Conservation (phyloP, 30 jellyfish, hydroid and myxozoan species). For the Aurelia sp. region DNA sequence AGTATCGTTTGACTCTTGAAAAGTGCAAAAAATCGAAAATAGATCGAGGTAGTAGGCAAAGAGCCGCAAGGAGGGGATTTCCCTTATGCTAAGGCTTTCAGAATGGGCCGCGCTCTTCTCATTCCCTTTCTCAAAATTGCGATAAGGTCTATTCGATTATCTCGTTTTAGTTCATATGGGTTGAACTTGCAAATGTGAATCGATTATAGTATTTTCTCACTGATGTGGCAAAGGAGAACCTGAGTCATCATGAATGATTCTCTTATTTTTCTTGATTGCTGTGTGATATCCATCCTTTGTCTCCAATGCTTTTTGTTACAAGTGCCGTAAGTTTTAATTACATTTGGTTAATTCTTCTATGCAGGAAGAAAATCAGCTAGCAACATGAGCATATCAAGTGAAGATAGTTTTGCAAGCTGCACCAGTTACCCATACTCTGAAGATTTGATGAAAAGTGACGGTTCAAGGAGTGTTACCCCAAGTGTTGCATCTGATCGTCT, state of each 20-base stretch:
- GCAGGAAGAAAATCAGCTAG: constrained; percentile 42
- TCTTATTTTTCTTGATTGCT: neutral
- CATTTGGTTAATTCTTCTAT: neutral
- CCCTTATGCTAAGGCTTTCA: too few species aligned
- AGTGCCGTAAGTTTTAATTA: neutral
- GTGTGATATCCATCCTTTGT: neutral
- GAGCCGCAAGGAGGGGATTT: too few species aligned
- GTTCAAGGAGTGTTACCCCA: constrained; percentile 68
- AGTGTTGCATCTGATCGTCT: constrained; percentile 67
- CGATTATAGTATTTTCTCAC: too few species aligned
- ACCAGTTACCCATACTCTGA: constrained; percentile 66
- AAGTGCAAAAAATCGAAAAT: too few species aligned
- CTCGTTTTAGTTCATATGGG: too few species aligned
- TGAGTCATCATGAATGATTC: neutral
- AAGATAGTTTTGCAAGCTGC: constrained; percentile 82
- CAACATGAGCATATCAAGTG: constrained; percentile 72
- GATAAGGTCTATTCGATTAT: too few species aligned
- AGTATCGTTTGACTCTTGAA: too few species aligned
- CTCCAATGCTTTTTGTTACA: neutral
- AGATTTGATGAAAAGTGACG: constrained; percentile 41
- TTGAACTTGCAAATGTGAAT: too few species aligned
- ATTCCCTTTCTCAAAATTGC: too few species aligned
- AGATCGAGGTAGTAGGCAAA: too few species aligned
- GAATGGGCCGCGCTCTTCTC: too few species aligned
- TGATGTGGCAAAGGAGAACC: too few species aligned